Percentiles rank a stretch among this genome's conserved stretches.
phyloP scores from a whole-genome alignment of 2,888 invertebrate species.

The Conops quadrifasciatus region DNA sequence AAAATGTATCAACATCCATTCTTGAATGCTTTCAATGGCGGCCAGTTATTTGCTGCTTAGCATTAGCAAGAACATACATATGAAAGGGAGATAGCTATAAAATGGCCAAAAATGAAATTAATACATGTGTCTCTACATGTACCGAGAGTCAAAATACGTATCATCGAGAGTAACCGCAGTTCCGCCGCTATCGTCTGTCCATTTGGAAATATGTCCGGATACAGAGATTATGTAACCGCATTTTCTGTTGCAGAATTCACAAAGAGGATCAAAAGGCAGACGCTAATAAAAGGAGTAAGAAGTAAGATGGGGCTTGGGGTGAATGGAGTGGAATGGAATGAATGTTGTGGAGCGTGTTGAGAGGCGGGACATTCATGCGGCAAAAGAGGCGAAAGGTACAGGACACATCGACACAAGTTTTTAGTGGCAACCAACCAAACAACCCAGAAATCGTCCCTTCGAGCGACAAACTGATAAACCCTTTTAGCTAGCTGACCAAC shows the following conservation, averaged over 20 bases:
- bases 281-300: background rate
- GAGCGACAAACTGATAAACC: background rate
- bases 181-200: background rate
- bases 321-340: background rate
- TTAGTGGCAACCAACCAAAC: conserved; percentile 19
- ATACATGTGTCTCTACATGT: background rate
- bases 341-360: background rate
- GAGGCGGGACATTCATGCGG: background rate
- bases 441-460: background rate
- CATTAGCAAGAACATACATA: background rate
- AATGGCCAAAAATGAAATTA: conserved; percentile 12
- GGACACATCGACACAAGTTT: background rate
- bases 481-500: background rate
- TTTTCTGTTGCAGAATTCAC: conserved; percentile 13
- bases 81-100: background rate
- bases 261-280: background rate
- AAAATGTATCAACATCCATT: no score
- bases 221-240: conserved; percentile 27
- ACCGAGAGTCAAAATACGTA: background rate
- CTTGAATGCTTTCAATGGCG: no score
- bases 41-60: background rate
- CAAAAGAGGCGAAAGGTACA: background rate
- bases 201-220: conserved; percentile 18
- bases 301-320: background rate
- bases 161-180: background rate